Percentiles rank a stretch among this genome's conserved stretches.
phyloP scores from a whole-genome alignment of 2,113 vertebrate genomes.

The Xiphophorus hellerii region DNA sequence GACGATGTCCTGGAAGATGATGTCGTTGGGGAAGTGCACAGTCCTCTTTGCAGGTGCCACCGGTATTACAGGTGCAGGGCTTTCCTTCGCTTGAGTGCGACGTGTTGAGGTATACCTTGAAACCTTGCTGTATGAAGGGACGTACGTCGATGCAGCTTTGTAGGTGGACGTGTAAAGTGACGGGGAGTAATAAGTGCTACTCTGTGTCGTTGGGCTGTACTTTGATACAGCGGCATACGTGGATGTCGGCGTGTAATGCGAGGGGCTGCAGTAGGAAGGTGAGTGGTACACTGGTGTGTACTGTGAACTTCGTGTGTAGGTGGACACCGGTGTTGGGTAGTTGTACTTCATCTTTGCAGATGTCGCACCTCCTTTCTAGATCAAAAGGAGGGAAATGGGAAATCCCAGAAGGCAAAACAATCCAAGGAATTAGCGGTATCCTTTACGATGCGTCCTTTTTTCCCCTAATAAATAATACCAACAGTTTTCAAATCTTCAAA shows the following conservation, averaged over 20 bases:
- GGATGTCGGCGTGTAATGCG: conserved; percentile 65
- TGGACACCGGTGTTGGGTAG: conserved; percentile 68
- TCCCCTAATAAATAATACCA: not conserved
- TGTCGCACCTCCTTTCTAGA: conserved; percentile 30
- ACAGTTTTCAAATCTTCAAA: not conserved
- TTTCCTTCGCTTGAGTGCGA: conserved; percentile 41
- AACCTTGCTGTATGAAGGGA: conserved; percentile 63
- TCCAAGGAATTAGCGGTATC: conserved; percentile 54
- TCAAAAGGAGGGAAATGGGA: conserved; percentile 44
- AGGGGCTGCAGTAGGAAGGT: conserved; percentile 51
- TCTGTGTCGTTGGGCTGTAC: conserved; percentile 68
- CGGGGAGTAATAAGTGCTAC: conserved; percentile 57
- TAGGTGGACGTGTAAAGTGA: conserved; percentile 62
- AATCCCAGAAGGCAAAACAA: conserved; percentile 50
- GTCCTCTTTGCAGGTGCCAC: conserved; percentile 73
- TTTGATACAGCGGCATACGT: conserved; percentile 53
- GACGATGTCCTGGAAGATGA: conserved; percentile 93
- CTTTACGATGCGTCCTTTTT: conserved; percentile 40
- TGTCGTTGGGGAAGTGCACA: conserved; percentile 90
- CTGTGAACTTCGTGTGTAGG: conserved; percentile 65
- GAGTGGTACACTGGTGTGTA: conserved; percentile 70
- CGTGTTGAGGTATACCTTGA: conserved; percentile 54
- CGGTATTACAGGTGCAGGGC: conserved; percentile 56
- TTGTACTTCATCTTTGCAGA: conserved; percentile 85
- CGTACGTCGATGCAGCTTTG: conserved; percentile 60